Conservation (phyloP, 2,113 vertebrate genomes). For the Benitochromis conjunctus region DNA sequence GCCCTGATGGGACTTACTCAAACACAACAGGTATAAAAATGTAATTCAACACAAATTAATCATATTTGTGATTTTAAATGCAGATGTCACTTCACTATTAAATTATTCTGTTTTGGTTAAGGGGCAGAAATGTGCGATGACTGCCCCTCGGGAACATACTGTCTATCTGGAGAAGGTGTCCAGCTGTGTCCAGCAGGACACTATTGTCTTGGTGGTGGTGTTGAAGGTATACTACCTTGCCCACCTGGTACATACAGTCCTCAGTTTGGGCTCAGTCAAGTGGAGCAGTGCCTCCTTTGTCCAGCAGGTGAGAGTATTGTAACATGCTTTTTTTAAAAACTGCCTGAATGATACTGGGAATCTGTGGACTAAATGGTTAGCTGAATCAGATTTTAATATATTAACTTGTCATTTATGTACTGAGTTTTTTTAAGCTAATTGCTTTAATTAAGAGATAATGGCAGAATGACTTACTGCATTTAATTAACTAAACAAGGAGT, state of each 20-base stretch:
- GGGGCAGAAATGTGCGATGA: slow-evolving; percentile 73
- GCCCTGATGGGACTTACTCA: slow-evolving; percentile 74
- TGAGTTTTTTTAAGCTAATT: neutral
- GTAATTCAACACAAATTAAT: neutral
- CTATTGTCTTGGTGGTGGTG: slow-evolving; percentile 75
- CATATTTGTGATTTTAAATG: neutral
- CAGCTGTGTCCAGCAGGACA: slow-evolving; percentile 75
- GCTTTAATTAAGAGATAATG: neutral
- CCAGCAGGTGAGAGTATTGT: slow-evolving; percentile 78
- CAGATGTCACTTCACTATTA: neutral
- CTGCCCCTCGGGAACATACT: slow-evolving; percentile 81
- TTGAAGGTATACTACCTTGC: slow-evolving; percentile 71
- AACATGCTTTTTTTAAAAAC: neutral
- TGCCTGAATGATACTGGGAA: neutral
- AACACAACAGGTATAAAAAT: slow-evolving; percentile 73
- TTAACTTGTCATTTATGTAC: neutral
- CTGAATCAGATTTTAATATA: neutral
- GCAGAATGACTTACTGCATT: neutral
- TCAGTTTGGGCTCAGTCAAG: slow-evolving; percentile 67
- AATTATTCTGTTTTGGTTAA: slow-evolving; percentile 16
- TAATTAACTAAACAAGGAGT: neutral
- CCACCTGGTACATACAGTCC: slow-evolving; percentile 79
- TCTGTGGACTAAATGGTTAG: neutral
- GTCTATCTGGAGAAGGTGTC: slow-evolving; percentile 67
- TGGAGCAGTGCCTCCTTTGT: slow-evolving; percentile 78